Percentiles rank a stretch among this genome's conserved stretches.
phyloP scores from a whole-genome alignment of 2,797 vertebrate species.

The Eulemur rubriventer region DNA sequence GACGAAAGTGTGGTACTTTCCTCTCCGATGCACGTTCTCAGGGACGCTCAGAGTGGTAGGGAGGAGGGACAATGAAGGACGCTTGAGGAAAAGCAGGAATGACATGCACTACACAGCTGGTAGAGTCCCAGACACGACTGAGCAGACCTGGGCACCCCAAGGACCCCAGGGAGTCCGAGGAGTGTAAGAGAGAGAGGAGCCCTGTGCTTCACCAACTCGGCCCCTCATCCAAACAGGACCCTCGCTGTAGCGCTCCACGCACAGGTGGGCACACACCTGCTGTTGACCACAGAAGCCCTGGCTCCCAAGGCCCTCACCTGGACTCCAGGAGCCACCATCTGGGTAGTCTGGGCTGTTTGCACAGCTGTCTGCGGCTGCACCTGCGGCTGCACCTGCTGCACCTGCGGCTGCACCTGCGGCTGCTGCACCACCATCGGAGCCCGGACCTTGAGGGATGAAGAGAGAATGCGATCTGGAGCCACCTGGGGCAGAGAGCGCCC shows the following conservation, averaged over 20 bases:
- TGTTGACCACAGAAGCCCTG: conserved; percentile 11
- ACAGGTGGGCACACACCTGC: conserved; percentile 30
- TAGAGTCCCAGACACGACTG: neutral
- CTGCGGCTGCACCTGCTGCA: conserved; percentile 81
- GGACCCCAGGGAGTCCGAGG: neutral
- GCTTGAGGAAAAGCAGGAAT: neutral
- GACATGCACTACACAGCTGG: neutral
- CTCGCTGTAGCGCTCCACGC: conserved; percentile 49
- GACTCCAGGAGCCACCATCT: conserved; percentile 81
- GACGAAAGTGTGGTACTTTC: neutral
- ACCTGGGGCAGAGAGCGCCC: neutral
- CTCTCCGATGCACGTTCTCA: neutral
- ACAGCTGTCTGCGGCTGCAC: conserved; percentile 79
- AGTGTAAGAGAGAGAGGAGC: conserved; percentile 23
- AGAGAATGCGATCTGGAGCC: neutral
- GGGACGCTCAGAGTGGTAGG: neutral
- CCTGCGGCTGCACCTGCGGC: conserved; percentile 82
- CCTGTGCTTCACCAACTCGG: neutral
- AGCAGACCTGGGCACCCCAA: neutral
- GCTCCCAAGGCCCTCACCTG: conserved; percentile 89
- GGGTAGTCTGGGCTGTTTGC: conserved; percentile 73
- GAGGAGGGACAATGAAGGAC: conserved; percentile 51
- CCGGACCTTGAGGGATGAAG: conserved; percentile 86
- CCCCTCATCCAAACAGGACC: neutral
- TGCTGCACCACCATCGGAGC: conserved; percentile 86